Conservation (phyloP, 2,797 vertebrate species). For the Tokudaia muenninki region DNA sequence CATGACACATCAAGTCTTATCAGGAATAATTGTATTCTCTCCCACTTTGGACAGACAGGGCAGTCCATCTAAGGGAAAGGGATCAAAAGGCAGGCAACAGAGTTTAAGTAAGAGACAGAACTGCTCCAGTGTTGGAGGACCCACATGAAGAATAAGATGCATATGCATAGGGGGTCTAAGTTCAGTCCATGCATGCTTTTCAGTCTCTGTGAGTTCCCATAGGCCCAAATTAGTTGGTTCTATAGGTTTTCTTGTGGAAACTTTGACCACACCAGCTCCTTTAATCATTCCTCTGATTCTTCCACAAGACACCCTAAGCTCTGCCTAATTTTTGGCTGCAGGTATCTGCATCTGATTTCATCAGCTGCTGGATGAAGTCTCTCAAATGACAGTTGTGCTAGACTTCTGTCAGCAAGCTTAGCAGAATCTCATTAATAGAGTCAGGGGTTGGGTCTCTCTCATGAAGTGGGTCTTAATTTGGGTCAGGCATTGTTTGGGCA, state of each 20-base stretch:
- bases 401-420: neutral
- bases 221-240: neutral
- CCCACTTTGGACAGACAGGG: neutral
- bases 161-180: neutral
- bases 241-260: neutral
- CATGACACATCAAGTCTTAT: neutral
- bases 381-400: neutral
- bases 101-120: neutral
- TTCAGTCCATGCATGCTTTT: neutral
- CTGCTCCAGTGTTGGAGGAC: neutral
- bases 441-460: neutral
- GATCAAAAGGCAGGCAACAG: neutral
- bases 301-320: neutral
- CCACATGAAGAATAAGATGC: neutral
- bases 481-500: neutral
- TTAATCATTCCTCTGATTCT: neutral
- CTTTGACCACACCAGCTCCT: neutral
- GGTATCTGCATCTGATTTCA: neutral
- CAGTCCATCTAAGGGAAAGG: neutral
- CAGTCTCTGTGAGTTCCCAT: neutral
- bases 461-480: neutral
- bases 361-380: neutral
- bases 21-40: neutral
- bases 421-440: neutral
- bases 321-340: neutral